Base-by-base conservation (phyloP, 2,797 vertebrate species). In the Coracias cyanogaster region DNA sequence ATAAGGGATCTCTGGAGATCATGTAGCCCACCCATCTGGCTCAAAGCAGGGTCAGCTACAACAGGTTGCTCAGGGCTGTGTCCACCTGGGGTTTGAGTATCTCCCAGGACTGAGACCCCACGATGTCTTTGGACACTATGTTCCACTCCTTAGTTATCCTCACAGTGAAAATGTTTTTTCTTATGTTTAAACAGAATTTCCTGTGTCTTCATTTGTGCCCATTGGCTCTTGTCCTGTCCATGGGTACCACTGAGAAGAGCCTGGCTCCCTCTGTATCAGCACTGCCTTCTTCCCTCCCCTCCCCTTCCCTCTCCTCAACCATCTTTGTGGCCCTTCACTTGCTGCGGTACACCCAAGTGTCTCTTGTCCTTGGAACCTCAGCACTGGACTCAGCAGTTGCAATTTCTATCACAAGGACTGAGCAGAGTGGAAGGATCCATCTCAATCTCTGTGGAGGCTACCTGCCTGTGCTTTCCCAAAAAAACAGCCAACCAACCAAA, bases 101-200 rank as follows among this genome's bases (percentile, higher is more conserved):
- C 49, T 55, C 26, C 29, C 76, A 26, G 8, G 29, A 20, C 2
- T 33, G 45, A 86, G 8, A 55, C 13, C 52, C 17, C 28, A 33
- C 12, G 65, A 35, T 4, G 1, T 35, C 18, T 71, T 24, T 64
- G 26, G 22, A 12, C 11, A 60, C 35, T 58, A 21, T 0, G 0
- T 51, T 90, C 18, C n/a, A 54, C 22, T 62, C 82, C 48, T 64
- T 77, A 35, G 24, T 66, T 62, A 58, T 61, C 10, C 14, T 90
- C 25, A 73, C 1, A 9, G 4, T 54, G n/a, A 76, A 82, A 72
- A 61, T 33, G 1, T 6, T 72, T 90, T 74, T 76, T 25, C 12
- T 65, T 46, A 28, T 14, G 14, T 51, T 89, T 74, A 45, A 46
- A 67, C 17, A 62, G 37, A 57, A 46, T 51, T 61, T 61, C 7